phyloP scores from a whole-genome alignment of 2,888 invertebrate species.

The Brenthis hecate region DNA sequence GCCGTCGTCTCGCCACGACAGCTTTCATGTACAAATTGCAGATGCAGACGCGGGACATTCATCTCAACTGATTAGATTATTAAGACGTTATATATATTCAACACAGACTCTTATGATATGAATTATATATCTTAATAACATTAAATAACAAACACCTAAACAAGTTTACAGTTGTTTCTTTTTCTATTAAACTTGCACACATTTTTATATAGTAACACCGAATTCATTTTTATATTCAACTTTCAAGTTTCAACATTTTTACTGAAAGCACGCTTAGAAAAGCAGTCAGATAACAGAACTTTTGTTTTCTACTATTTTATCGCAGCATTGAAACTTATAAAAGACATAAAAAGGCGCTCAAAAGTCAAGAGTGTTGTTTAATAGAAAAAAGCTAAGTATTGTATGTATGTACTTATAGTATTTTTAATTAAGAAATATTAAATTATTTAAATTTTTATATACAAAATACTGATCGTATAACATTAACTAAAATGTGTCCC shows the following conservation, averaged over 20 bases:
- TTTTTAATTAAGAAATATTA: too few species aligned
- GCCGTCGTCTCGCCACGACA: slow-evolving; percentile 46
- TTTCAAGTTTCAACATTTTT: neutral
- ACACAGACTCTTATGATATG: neutral
- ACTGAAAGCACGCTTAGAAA: neutral
- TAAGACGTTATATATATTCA: slow-evolving; percentile 12
- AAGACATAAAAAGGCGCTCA: slow-evolving; percentile 26
- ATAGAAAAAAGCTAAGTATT: neutral
- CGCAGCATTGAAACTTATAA: slow-evolving; percentile 28
- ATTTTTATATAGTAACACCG: neutral
- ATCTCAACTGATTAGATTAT: slow-evolving; percentile 20
- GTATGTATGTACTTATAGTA: too few species aligned
- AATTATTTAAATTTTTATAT: too few species aligned
- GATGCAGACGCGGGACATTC: slow-evolving; percentile 30
- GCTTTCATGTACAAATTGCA: slow-evolving; percentile 50
- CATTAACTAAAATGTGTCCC: too few species aligned
- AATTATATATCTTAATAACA: neutral
- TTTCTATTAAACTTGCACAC: too few species aligned
- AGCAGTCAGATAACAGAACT: slow-evolving; percentile 17
- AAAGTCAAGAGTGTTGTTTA: neutral
- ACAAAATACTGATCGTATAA: too few species aligned
- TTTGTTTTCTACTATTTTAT: slow-evolving; percentile 22
- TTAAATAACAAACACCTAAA: neutral
- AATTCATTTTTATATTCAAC: neutral
- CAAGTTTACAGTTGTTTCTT: too few species aligned